These are phyloP conservation scores for Phalanger gymnotis DNA, from an alignment of 2,797 vertebrate species.

Conservation along the genomic window DNA sequence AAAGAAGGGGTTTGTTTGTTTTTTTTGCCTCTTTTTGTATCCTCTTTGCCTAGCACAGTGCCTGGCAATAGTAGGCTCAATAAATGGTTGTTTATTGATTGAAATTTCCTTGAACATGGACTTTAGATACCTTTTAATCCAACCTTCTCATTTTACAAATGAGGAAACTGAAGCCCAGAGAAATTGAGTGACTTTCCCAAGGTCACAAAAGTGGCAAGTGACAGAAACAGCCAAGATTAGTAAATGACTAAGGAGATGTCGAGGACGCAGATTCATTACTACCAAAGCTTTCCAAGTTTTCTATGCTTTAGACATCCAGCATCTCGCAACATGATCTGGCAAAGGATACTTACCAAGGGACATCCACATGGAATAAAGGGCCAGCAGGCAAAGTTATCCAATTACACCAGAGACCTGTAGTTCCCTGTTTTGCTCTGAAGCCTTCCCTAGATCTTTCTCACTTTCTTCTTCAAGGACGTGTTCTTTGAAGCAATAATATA, in stretches of 20 bases:
- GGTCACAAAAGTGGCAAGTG: not conserved
- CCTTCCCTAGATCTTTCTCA: not conserved
- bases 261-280: not conserved
- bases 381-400: not conserved
- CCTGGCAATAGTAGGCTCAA: not conserved
- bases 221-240: not conserved
- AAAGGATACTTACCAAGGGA: not conserved
- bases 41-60: no score
- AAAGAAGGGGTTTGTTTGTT: not conserved
- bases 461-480: not conserved
- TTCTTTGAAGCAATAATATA: not conserved
- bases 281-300: not conserved
- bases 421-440: not conserved
- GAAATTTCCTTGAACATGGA: not conserved
- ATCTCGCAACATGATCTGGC: not conserved
- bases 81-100: not conserved
- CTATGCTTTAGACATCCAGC: not conserved
- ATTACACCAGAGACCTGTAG: not conserved
- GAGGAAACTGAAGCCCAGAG: not conserved
- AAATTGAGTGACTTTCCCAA: not conserved
- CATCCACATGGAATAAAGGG: not conserved
- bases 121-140: not conserved
- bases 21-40: not conserved
- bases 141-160: not conserved
- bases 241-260: not conserved